Conservation (phyloP, 1,140 invertebrate species). For the Brachionus koreanus region DNA sequence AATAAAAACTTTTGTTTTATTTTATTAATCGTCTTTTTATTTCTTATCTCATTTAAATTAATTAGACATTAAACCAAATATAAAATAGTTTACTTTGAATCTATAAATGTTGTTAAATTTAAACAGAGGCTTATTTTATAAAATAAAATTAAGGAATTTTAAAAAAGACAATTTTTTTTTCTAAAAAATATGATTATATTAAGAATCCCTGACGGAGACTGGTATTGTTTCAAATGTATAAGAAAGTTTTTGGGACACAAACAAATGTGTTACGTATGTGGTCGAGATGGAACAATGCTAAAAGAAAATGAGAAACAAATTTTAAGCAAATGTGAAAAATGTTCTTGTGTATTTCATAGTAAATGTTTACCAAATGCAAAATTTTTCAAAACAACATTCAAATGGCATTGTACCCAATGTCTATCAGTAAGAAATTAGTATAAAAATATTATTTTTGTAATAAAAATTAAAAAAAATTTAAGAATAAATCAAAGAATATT, state of each 20-base stretch:
- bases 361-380: slow-evolving; percentile 43
- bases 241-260: slow-evolving; percentile 67
- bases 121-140: too few species aligned
- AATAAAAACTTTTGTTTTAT: too few species aligned
- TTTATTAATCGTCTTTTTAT: too few species aligned
- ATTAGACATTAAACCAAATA: too few species aligned
- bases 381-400: slow-evolving; percentile 28
- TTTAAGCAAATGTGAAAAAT: slow-evolving; percentile 44
- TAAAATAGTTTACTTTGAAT: too few species aligned
- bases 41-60: too few species aligned
- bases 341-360: slow-evolving; percentile 17
- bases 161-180: too few species aligned
- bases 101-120: too few species aligned
- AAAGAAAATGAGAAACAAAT: background rate
- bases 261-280: slow-evolving; percentile 49
- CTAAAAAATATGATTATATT: too few species aligned
- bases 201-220: slow-evolving; percentile 91
- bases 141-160: too few species aligned
- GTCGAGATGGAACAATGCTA: slow-evolving; percentile 42
- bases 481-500: background rate
- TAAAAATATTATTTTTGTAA: background rate
- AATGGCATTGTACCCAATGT: slow-evolving; percentile 33
- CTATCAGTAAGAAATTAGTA: background rate
- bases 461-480: background rate
- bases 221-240: slow-evolving; percentile 92